Base-by-base conservation (phyloP, 2,797 vertebrate species). In the Hirundo rustica region DNA sequence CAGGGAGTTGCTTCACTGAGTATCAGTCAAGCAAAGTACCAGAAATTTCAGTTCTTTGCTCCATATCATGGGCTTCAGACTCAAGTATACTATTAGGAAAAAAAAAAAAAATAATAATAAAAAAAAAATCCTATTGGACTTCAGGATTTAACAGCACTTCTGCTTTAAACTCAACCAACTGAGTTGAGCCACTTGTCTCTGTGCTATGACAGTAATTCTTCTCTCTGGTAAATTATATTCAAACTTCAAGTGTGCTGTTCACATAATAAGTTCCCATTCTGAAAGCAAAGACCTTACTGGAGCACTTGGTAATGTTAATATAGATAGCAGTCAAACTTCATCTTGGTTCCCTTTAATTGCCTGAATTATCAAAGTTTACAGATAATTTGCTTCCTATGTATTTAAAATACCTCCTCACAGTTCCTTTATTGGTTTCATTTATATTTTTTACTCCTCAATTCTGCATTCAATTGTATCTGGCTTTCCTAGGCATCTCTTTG, bases 341-440 rank as follows among this genome's bases (percentile, higher is more conserved):
- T 74, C 36, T 54, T 85, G 78, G 34, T 60, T 82, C 58, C 20
- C 16, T 72, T 88, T 93, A 95, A 93, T 85, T 96, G 64, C 64
- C 66, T 80, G 30, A 92, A 95, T 74, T 65, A 85, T 62, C 62
- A 86, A 85, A 91, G 13, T 65, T 90, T 48, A 62, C 25, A 72
- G 51, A 92, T 76, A 13, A 83, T 87, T 76, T 85, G 5, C 44
- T 92, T 81, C 22, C 20, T 66, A 23, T 71, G 21, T 40, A 76
- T 72, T 79, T 92, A 76, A 93, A 89, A 75, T 38, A 84, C 9
- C 11, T 53, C 26, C 64, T 93, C 55, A 45, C 13, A 27, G 8
- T 66, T 91, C 16, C 11, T 34, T 92, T 70, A 30, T 51, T 71
- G 32, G 36, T 58, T 94, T 95, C 78, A 66, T 91, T 93, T 96